phyloP scores from a whole-genome alignment of 2,888 invertebrate species.

The Sarcophaga subvicina region DNA sequence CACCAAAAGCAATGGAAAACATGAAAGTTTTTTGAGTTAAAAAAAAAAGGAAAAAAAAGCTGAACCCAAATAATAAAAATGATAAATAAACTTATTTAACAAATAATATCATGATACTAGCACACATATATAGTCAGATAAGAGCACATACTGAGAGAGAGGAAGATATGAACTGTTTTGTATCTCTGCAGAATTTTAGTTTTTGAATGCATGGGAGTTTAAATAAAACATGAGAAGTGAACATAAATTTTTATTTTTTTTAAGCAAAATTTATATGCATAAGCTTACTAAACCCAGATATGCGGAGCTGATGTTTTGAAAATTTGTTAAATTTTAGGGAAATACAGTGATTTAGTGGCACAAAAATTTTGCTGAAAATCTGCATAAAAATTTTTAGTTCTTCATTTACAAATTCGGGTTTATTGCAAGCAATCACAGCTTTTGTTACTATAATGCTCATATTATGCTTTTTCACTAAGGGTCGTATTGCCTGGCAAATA shows the following conservation, averaged over 20 bases:
- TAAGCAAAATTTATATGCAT: constrained; percentile 48
- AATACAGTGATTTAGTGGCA: not conserved
- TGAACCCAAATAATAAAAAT: not conserved
- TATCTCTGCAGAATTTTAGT: not conserved
- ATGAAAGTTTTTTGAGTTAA: not conserved
- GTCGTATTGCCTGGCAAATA: too few species aligned
- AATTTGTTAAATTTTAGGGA: not conserved
- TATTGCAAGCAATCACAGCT: too few species aligned
- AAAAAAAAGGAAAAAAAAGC: not conserved
- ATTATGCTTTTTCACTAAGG: too few species aligned
- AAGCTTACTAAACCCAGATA: not conserved
- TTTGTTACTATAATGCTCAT: too few species aligned
- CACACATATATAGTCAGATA: constrained; percentile 12
- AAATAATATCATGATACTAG: constrained; percentile 30
- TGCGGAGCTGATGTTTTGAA: not conserved
- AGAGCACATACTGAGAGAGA: not conserved
- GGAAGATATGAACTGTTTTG: not conserved
- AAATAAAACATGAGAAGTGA: constrained; percentile 50
- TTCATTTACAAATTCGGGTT: too few species aligned
- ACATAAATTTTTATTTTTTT: constrained; percentile 33
- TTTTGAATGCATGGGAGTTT: constrained; percentile 33
- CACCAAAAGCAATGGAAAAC: not conserved
- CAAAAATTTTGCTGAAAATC: not conserved
- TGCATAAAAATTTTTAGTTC: not conserved
- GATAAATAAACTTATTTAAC: constrained; percentile 56